A percentile compares a stretch with the other conserved stretches of the same genome.
phyloP scores from a whole-genome alignment of 2,797 vertebrate species.

The Paratrypauchen microcephalus region DNA sequence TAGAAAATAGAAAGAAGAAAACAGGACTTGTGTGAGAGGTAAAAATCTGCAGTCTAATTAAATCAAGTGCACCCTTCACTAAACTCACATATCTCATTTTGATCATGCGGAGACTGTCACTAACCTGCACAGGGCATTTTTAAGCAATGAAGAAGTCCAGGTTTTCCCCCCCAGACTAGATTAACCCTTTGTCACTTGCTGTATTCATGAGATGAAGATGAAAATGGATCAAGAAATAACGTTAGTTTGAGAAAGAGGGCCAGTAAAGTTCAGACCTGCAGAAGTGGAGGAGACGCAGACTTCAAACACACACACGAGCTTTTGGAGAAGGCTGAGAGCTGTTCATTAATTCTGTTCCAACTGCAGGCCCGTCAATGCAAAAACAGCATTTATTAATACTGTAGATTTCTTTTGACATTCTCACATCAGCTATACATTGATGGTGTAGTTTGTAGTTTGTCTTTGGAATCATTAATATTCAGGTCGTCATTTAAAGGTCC shows the following conservation, averaged over 20 bases:
- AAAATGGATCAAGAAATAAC: conserved; percentile 43
- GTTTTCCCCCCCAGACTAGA: conserved; percentile 44
- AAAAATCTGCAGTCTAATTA: conserved; percentile 64
- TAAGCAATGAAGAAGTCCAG: conserved; percentile 45
- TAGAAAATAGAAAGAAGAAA: conserved; percentile 54
- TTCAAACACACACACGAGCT: conserved; percentile 39
- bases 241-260: conserved; percentile 38
- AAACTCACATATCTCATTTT: conserved; percentile 68
- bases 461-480: neutral
- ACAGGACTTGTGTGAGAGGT: conserved; percentile 56
- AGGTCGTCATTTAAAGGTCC: neutral
- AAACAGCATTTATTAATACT: neutral
- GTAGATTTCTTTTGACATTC: no score
- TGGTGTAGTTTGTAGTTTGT: no score
- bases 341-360: conserved; percentile 32
- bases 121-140: conserved; percentile 49
- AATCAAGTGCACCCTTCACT: conserved; percentile 68
- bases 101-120: conserved; percentile 47
- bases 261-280: conserved; percentile 27
- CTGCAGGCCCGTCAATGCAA: neutral
- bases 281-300: conserved; percentile 28
- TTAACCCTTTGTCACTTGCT: conserved; percentile 49
- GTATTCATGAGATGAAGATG: conserved; percentile 49
- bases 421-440: no score
- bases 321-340: conserved; percentile 37